phyloP scores from a whole-genome alignment of 2,113 vertebrate genomes.

The Limanda limanda region DNA sequence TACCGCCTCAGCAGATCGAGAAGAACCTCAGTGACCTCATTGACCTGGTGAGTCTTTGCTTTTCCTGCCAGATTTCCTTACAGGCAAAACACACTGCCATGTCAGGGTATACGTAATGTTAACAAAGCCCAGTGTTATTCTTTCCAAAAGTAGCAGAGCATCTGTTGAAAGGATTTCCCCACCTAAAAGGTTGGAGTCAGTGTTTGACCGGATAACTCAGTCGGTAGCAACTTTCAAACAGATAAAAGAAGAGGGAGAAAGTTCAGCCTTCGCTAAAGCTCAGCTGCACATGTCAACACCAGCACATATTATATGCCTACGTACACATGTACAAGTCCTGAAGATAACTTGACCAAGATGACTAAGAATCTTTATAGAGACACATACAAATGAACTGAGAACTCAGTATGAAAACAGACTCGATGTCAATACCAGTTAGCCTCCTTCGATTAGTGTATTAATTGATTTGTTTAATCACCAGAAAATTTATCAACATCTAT shows the following conservation, averaged over 20 bases:
- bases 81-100: constrained; percentile 3
- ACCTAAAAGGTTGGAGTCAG: not conserved
- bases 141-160: not conserved
- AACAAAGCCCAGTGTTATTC: not conserved
- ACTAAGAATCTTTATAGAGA: too few species aligned
- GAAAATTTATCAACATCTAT: not conserved
- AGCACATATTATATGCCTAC: too few species aligned
- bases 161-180: not conserved
- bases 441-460: not conserved
- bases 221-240: not conserved
- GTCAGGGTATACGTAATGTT: not conserved
- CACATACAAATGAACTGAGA: too few species aligned
- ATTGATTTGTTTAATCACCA: not conserved
- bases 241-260: not conserved
- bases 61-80: not conserved
- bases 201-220: not conserved
- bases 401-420: too few species aligned
- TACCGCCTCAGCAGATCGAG: constrained; percentile 99
- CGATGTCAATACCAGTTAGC: too few species aligned
- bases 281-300: too few species aligned
- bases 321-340: too few species aligned
- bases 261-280: too few species aligned
- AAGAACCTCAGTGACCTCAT: constrained; percentile 99
- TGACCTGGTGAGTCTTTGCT: constrained; percentile 88
- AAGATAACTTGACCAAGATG: too few species aligned